Percentiles rank a stretch among this genome's conserved stretches.
Evolutionary conservation across 2,797 vertebrate species (phyloP).

Genomic region (Peromyscus attwateri): DNA sequence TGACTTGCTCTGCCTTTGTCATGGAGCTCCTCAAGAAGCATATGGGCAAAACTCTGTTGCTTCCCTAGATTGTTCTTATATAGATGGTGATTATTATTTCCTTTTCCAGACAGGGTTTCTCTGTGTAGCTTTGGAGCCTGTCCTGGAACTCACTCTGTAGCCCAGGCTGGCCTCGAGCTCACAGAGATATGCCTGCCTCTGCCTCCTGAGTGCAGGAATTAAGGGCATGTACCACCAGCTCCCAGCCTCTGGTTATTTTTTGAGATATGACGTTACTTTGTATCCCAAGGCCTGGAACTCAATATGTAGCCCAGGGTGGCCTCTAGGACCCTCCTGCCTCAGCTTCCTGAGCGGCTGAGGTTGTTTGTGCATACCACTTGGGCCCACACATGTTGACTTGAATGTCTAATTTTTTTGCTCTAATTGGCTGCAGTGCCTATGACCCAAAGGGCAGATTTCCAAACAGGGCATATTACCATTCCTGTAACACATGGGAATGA

Average conservation of each 20-base stretch:
- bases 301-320: background rate
- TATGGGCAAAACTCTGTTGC: constrained; percentile 29
- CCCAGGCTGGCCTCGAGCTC: too few species aligned
- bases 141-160: too few species aligned
- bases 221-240: too few species aligned
- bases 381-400: background rate
- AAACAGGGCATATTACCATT: background rate
- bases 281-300: background rate
- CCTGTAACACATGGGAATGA: background rate
- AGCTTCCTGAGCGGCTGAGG: background rate
- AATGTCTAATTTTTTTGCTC: constrained; percentile 42
- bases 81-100: background rate
- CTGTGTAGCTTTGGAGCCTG: too few species aligned
- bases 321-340: background rate
- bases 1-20: constrained; percentile 34
- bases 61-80: constrained; percentile 4
- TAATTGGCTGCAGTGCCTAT: background rate
- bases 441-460: constrained; percentile 36
- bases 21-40: constrained; percentile 40
- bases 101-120: too few species aligned
- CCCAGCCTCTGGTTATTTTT: background rate
- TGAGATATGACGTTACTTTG: background rate
- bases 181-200: too few species aligned
- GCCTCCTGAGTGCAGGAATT: too few species aligned
- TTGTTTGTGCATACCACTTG: background rate